Conservation (phyloP, 2,113 vertebrate species). For the Myxocyprinus asiaticus region DNA sequence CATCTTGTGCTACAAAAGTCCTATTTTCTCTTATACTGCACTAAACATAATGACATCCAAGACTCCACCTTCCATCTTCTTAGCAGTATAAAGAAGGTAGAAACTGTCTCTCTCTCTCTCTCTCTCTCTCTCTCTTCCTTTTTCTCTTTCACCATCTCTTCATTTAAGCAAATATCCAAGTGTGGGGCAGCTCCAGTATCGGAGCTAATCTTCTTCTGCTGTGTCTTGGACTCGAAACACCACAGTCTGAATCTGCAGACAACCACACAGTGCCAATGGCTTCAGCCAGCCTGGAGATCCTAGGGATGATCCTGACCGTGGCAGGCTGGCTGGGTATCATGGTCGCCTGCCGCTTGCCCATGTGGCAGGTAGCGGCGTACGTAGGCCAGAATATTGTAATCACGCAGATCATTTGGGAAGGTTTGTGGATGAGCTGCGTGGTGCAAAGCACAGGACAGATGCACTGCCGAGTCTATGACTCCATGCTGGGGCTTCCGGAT, state of each 20-base stretch:
- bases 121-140: slow-evolving; percentile 44
- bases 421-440: slow-evolving; percentile 82
- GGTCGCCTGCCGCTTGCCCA: slow-evolving; percentile 78
- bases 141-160: slow-evolving; percentile 41
- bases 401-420: slow-evolving; percentile 82
- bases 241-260: slow-evolving; percentile 11
- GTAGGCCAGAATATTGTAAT: slow-evolving; percentile 81
- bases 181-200: slow-evolving; percentile 70
- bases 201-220: slow-evolving; percentile 54
- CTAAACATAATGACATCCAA: slow-evolving; percentile 68
- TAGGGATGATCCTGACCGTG: slow-evolving; percentile 78
- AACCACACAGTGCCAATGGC: slow-evolving; percentile 61
- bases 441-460: slow-evolving; percentile 83
- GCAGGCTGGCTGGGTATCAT: slow-evolving; percentile 79
- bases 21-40: slow-evolving; percentile 45
- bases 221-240: slow-evolving; percentile 50
- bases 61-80: slow-evolving; percentile 79
- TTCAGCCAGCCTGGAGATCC: slow-evolving; percentile 77
- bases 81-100: slow-evolving; percentile 76
- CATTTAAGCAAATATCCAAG: slow-evolving; percentile 53
- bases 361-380: slow-evolving; percentile 79
- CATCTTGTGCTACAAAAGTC: not conserved
- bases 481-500: slow-evolving; percentile 73
- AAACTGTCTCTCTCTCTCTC: slow-evolving; percentile 67
- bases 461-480: slow-evolving; percentile 80